Conservation (phyloP, 2,113 vertebrate species). For the Anguilla rostrata region DNA sequence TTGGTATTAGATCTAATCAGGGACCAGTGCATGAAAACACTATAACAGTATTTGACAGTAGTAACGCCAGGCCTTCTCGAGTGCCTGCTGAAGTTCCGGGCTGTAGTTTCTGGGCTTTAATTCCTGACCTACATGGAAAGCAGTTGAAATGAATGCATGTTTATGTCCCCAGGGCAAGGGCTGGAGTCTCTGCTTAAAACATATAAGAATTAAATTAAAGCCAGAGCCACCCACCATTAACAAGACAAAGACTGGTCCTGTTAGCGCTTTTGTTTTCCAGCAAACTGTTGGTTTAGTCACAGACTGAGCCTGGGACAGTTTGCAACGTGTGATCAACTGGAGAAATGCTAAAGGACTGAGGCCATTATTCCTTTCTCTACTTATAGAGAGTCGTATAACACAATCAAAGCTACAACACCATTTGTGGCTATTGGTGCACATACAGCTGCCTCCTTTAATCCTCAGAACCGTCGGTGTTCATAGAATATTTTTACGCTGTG, state of each 20-base stretch:
- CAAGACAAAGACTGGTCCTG: not conserved
- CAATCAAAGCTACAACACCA: not conserved
- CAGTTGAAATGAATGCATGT: not conserved
- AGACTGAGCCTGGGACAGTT: not conserved
- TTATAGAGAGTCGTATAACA: not conserved
- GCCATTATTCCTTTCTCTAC: not conserved
- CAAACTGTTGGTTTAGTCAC: not conserved
- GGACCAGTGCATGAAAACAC: not conserved
- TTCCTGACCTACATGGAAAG: not conserved
- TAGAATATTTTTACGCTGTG: not conserved
- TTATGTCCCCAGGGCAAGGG: not conserved
- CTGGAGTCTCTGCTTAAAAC: not conserved
- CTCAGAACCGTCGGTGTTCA: not conserved
- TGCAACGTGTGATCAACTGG: not conserved
- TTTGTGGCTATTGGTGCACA: constrained; percentile 10
- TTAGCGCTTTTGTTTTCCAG: not conserved
- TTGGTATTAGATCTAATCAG: not conserved
- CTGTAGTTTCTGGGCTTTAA: not conserved
- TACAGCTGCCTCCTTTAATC: not conserved
- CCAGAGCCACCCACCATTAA: not conserved
- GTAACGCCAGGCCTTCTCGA: no score
- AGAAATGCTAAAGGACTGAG: not conserved
- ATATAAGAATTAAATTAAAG: not conserved
- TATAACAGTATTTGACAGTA: not conserved
- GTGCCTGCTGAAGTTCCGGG: not conserved